A percentile compares a stretch with the other conserved stretches of the same genome.
Conservation (phyloP, 2,888 invertebrate genomes). For the Mechanitis mazaeus region DNA sequence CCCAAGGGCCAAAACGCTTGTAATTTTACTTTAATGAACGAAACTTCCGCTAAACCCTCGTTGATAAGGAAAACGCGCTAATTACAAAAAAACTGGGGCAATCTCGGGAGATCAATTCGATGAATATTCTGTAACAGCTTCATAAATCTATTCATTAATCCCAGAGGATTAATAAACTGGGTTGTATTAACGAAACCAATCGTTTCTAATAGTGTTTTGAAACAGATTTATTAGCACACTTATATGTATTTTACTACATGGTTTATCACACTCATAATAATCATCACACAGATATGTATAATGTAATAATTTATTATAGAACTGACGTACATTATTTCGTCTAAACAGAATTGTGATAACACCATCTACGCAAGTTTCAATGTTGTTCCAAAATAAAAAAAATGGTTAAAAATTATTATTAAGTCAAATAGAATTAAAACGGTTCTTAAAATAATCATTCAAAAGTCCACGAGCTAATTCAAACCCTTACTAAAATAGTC, state of each 20-base stretch:
- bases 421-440: background rate
- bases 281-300: no score
- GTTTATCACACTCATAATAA: no score
- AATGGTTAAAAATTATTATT: no score
- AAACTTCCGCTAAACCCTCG: slow-evolving; percentile 59
- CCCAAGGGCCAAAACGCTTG: slow-evolving; percentile 59
- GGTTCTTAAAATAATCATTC: slow-evolving; percentile 2
- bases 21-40: slow-evolving; percentile 66
- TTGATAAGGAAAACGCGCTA: slow-evolving; percentile 57
- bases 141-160: background rate
- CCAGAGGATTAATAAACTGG: background rate
- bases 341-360: no score
- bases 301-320: no score
- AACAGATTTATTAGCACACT: no score
- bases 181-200: background rate
- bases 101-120: slow-evolving; percentile 2
- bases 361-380: no score
- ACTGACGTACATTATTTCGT: no score
- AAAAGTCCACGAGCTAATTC: slow-evolving; percentile 32
- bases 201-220: no score
- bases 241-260: no score
- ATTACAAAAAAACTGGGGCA: slow-evolving; percentile 37
- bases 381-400: no score
- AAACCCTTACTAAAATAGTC: slow-evolving; percentile 47
- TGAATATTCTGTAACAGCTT: slow-evolving; percentile 10